Base-by-base conservation (phyloP, 2,888 invertebrate species). In the Cephus pulcher region DNA sequence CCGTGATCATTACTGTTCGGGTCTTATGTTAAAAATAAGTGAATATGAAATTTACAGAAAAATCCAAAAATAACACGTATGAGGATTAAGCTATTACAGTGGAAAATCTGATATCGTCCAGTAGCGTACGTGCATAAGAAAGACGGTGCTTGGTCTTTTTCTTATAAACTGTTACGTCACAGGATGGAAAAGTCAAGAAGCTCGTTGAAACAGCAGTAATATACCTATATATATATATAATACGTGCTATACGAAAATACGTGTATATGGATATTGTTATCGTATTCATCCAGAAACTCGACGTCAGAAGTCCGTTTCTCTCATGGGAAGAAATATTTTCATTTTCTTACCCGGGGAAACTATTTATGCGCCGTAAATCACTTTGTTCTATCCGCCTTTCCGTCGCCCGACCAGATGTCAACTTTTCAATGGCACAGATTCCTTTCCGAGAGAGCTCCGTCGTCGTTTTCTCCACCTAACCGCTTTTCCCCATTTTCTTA, bases 351-450 rank as follows among this genome's bases (percentile, higher is more conserved):
- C 23, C 56, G 56, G 23, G 56, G 23, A 56, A 56, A 56, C 56
- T 56, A 56, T 56, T 56, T 56, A 56, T 23, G 56, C 56, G 23
- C 23, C 56, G 56, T 56, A 56, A 23, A 56, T 56, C 56, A 56
- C 56, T 56, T 56, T 56, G 56, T 56, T 56, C 23, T 23, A 56
- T 56, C 56, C 56, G 56, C 56, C 56, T 56, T 23, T 23, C 56
- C 2, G 56, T 56, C 56, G 56, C 23, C 56, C 56, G 23, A 23
- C 56, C 56, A 83, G 80, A 81, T 81, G 84, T 81, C 82, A 75
- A 81, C 80, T 80, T 85, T 85, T 84, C 84, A 85, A 85, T 85
- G 84, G 81, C 82, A 80, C 76, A 79, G 75, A 74, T 40, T 78
- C 79, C 80, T 80, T 78, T 56, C 56, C 9, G 23, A 56, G 56